These are phyloP conservation scores for Ophion slaviceki DNA, from an alignment of 2,888 invertebrate species.

Conservation along the genomic window DNA sequence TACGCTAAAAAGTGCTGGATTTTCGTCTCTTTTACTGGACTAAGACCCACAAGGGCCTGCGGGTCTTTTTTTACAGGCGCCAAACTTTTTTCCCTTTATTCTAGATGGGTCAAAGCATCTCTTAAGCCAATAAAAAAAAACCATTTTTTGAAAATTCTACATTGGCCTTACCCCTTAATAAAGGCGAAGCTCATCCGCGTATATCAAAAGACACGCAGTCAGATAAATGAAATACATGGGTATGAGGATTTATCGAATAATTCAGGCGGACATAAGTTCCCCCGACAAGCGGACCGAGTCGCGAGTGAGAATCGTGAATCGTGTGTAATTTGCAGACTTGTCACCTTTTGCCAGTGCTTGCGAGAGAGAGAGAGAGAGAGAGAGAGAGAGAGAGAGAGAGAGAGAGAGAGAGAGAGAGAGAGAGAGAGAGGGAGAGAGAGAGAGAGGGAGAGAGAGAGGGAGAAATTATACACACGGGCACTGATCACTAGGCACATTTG, in stretches of 20 bases:
- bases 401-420: background rate
- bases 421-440: too few relatives aligned
- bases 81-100: too few relatives aligned
- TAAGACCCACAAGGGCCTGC: too few relatives aligned
- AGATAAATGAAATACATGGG: constrained; percentile 21
- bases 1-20: too few relatives aligned
- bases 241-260: constrained; percentile 62
- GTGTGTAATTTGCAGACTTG: constrained; percentile 65
- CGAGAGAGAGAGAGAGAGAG: background rate
- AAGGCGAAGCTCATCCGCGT: constrained; percentile 12
- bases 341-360: constrained; percentile 44
- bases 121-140: too few relatives aligned
- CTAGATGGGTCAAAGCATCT: too few relatives aligned
- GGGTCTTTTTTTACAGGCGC: too few relatives aligned
- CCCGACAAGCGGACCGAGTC: constrained; percentile 11
- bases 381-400: too few relatives aligned
- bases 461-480: background rate
- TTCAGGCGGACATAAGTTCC: constrained; percentile 47
- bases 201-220: constrained; percentile 18
- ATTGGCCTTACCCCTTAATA: background rate
- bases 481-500: constrained; percentile 1
- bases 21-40: too few relatives aligned
- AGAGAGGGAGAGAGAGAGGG: too few relatives aligned
- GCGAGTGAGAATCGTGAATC: constrained; percentile 36
- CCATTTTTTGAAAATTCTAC: too few relatives aligned